These are phyloP conservation scores for Vollenhovia emeryi DNA, from an alignment of 1,140 invertebrate genomes.

Conservation along the genomic window DNA sequence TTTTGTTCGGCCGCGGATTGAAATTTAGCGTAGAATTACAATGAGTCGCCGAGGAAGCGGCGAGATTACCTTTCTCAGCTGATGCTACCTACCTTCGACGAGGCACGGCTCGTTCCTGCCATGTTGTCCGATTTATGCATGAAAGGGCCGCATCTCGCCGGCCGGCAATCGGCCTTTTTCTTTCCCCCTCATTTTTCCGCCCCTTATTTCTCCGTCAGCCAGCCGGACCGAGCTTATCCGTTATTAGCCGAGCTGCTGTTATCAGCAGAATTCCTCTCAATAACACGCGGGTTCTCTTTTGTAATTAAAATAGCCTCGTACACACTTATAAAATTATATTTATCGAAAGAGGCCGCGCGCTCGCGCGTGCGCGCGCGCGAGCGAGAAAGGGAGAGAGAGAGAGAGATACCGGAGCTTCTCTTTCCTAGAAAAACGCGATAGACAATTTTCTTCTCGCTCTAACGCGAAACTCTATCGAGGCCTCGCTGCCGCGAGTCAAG, in stretches of 20 bases:
- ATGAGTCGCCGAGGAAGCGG: conserved; percentile 72
- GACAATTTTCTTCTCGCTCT: background rate
- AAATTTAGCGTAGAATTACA: conserved; percentile 83
- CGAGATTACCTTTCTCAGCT: conserved; percentile 79
- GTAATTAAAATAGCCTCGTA: conserved; percentile 34
- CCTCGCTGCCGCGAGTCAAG: background rate
- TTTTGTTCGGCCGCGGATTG: conserved; percentile 81
- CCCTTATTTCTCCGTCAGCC: conserved; percentile 26
- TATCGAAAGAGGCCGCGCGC: conserved; percentile 9
- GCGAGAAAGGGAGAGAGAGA: too few relatives aligned
- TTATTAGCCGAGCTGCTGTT: conserved; percentile 22
- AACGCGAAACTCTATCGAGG: background rate
- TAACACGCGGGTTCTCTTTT: conserved; percentile 37
- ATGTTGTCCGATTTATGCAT: conserved; percentile 67
- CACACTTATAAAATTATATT: conserved; percentile 9
- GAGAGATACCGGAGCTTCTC: too few relatives aligned
- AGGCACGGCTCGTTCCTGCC: conserved; percentile 50
- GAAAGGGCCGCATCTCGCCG: conserved; percentile 45
- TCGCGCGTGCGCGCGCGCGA: background rate
- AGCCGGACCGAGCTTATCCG: conserved; percentile 29
- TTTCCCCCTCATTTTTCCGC: conserved; percentile 16
- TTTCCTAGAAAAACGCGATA: background rate
- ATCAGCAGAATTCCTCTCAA: conserved; percentile 15
- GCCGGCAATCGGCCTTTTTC: conserved; percentile 61
- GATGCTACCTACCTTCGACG: conserved; percentile 64